These are phyloP conservation scores for Heliconius sara DNA, from an alignment of 2,888 invertebrate genomes.

Conservation along the genomic window DNA sequence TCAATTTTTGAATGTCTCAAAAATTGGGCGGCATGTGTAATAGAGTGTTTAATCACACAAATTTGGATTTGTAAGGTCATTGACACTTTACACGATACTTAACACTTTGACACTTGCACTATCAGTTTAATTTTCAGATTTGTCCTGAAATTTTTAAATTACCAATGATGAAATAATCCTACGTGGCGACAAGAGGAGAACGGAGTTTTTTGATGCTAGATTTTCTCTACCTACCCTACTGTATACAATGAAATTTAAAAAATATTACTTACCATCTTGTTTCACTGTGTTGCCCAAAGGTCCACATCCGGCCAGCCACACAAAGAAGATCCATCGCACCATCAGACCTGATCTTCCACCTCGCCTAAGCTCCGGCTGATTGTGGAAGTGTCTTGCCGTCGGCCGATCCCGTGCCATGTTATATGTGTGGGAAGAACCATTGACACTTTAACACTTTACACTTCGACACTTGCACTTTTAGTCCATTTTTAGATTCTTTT, in stretches of 20 bases:
- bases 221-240: too few species aligned
- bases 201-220: too few species aligned
- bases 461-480: constrained; percentile 11
- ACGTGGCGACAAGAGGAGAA: too few species aligned
- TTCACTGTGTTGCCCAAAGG: constrained; percentile 77
- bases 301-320: constrained; percentile 76
- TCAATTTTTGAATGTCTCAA: too few species aligned
- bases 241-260: neutral
- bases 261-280: constrained; percentile 73
- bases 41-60: too few species aligned
- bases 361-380: constrained; percentile 76
- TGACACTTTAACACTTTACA: constrained; percentile 41
- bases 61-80: too few species aligned
- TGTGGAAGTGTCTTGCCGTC: constrained; percentile 77
- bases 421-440: constrained; percentile 43
- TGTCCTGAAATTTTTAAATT: too few species aligned
- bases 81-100: too few species aligned
- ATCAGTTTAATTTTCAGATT: too few species aligned
- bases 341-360: constrained; percentile 68
- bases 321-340: constrained; percentile 76
- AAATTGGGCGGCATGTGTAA: too few species aligned
- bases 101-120: too few species aligned
- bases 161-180: too few species aligned
- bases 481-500: neutral
- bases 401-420: constrained; percentile 70